A percentile compares a stretch with the other conserved stretches of the same genome.
Conservation (phyloP, 2,113 vertebrate genomes). For the Redunca redunca region DNA sequence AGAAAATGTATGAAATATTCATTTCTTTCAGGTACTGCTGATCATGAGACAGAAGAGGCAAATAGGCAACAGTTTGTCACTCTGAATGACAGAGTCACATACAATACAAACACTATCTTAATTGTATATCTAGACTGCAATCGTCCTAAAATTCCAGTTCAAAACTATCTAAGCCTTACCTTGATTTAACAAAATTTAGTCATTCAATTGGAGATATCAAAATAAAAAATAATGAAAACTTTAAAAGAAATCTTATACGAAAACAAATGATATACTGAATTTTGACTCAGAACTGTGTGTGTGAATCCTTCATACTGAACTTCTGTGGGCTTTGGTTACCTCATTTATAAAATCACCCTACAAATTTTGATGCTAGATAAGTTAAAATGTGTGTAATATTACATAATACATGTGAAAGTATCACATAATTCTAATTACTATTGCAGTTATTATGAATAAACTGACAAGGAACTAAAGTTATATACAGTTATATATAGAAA, state of each 20-base stretch:
- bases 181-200: neutral
- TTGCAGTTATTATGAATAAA: slow-evolving; percentile 16
- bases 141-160: neutral
- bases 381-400: neutral
- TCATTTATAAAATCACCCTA: neutral
- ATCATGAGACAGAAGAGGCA: neutral
- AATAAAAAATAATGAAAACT: neutral
- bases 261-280: neutral
- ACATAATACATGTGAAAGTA: neutral
- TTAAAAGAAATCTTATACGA: neutral
- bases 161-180: neutral
- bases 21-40: neutral
- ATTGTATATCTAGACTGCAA: neutral
- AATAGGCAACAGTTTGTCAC: neutral
- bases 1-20: neutral
- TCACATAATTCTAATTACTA: neutral
- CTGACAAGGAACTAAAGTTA: slow-evolving; percentile 18
- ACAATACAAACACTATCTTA: neutral
- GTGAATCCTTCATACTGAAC: neutral
- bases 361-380: neutral
- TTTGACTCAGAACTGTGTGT: neutral
- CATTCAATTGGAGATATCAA: neutral
- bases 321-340: neutral
- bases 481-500: neutral
- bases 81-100: neutral